These are phyloP conservation scores for Sphenopsis melanotis DNA, from an alignment of 2,797 vertebrate genomes.

Conservation along the genomic window DNA sequence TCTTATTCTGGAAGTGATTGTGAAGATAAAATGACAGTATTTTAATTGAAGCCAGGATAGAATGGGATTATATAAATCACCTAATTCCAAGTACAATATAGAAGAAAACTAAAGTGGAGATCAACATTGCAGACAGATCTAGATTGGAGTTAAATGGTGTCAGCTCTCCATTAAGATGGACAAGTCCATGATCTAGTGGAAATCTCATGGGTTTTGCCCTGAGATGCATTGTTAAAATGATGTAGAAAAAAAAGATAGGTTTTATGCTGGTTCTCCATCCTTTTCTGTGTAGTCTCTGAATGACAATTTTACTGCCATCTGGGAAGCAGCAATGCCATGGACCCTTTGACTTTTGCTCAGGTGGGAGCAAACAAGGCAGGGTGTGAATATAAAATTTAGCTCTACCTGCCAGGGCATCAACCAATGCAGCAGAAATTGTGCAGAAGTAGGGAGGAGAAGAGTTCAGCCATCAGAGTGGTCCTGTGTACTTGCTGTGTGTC, in stretches of 20 bases:
- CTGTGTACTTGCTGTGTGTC: background rate
- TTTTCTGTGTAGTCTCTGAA: background rate
- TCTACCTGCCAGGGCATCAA: background rate
- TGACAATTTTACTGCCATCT: background rate
- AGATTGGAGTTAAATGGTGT: background rate
- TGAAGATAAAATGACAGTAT: background rate
- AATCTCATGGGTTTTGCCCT: background rate
- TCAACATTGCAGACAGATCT: background rate
- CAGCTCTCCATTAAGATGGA: background rate
- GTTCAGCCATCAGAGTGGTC: background rate
- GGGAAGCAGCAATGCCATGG: background rate
- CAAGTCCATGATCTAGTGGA: background rate
- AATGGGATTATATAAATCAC: background rate
- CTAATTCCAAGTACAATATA: background rate
- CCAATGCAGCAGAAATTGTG: background rate
- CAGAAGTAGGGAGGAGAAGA: background rate
- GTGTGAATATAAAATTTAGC: background rate
- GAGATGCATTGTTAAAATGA: background rate
- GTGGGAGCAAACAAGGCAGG: background rate
- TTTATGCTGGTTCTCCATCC: background rate
- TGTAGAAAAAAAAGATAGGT: background rate
- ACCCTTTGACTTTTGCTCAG: background rate
- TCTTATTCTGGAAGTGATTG: conserved; percentile 5
- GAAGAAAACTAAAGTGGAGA: background rate
- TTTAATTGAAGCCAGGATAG: background rate